Evolutionary conservation across 2,797 vertebrate species (phyloP).

Genomic region (Notolabrus celidotus): DNA sequence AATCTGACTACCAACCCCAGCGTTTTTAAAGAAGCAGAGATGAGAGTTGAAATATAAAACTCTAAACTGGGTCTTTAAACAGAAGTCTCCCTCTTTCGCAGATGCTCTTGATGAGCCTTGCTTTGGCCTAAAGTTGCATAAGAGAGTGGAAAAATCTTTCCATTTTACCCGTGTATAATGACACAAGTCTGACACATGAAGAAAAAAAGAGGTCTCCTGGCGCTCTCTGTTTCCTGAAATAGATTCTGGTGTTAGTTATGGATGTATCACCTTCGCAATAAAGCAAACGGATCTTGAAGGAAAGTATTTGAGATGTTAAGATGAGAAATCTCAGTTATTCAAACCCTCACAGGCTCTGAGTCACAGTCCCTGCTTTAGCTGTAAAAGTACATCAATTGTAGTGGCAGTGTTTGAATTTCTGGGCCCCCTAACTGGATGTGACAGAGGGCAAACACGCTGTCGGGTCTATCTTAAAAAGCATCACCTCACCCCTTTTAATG

Average conservation of each 20-base stretch:
- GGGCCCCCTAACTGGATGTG: conserved; percentile 57
- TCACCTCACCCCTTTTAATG: conserved; percentile 61
- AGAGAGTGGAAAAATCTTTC: conserved; percentile 51
- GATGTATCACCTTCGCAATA: conserved; percentile 18
- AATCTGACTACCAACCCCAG: too few relatives aligned
- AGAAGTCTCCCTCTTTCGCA: background rate
- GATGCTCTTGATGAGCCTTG: conserved; percentile 12
- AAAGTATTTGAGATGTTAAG: background rate
- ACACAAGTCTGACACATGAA: conserved; percentile 33
- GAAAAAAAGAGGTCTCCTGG: background rate
- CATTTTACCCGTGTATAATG: conserved; percentile 24
- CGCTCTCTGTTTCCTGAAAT: background rate
- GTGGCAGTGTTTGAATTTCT: conserved; percentile 37
- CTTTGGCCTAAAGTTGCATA: conserved; percentile 33
- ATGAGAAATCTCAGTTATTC: background rate
- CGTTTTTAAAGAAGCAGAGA: conserved; percentile 14
- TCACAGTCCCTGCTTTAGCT: conserved; percentile 4
- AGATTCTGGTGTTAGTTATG: background rate
- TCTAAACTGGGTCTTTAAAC: conserved; percentile 6
- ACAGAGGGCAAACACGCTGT: conserved; percentile 64
- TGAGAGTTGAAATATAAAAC: background rate
- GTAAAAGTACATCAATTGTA: conserved; percentile 1
- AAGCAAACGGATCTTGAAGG: conserved; percentile 9
- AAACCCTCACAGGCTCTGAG: background rate
- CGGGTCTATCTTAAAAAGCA: conserved; percentile 65